Evolutionary conservation across 2,113 vertebrate genomes (phyloP).

Genomic region (Syngnathus floridae): DNA sequence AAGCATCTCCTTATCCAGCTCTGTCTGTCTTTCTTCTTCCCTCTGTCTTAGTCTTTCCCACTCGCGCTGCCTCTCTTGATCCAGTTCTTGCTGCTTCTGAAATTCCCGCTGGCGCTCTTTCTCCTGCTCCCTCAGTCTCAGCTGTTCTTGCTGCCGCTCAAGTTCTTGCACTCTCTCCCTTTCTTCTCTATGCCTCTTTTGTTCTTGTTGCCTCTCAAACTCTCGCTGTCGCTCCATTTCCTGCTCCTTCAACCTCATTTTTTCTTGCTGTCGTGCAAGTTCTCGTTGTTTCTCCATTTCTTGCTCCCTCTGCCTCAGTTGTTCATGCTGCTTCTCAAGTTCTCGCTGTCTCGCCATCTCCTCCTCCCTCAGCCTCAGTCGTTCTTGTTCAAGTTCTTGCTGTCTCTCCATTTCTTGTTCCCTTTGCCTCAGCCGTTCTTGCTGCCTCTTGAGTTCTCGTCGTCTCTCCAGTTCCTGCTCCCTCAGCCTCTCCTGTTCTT

Average conservation of each 20-base stretch:
- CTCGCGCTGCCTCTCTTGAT: slow-evolving; percentile 35
- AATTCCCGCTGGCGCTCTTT: not conserved
- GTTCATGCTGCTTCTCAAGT: slow-evolving; percentile 1
- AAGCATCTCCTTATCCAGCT: slow-evolving; percentile 45
- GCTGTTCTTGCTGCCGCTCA: slow-evolving; percentile 7
- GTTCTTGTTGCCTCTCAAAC: not conserved
- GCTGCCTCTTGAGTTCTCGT: slow-evolving; percentile 20
- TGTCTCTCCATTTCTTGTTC: slow-evolving; percentile 14
- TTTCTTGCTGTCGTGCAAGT: not conserved
- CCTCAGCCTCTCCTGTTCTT: not conserved
- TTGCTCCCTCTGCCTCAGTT: not conserved
- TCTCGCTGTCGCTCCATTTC: slow-evolving; percentile 1
- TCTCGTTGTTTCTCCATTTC: not conserved
- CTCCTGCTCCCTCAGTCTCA: not conserved
- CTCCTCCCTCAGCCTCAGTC: not conserved
- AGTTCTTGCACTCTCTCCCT: slow-evolving; percentile 9
- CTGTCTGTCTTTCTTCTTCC: slow-evolving; percentile 42
- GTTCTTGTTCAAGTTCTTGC: slow-evolving; percentile 2
- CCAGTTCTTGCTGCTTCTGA: slow-evolving; percentile 5
- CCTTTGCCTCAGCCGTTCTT: slow-evolving; percentile 7
- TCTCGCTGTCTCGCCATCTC: not conserved
- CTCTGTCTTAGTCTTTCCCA: slow-evolving; percentile 41
- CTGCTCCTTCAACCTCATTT: not conserved
- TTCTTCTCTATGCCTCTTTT: slow-evolving; percentile 16
- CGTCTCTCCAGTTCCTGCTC: slow-evolving; percentile 1